Conservation (phyloP, 2,797 vertebrate species). For the Oophaga sylvatica region DNA sequence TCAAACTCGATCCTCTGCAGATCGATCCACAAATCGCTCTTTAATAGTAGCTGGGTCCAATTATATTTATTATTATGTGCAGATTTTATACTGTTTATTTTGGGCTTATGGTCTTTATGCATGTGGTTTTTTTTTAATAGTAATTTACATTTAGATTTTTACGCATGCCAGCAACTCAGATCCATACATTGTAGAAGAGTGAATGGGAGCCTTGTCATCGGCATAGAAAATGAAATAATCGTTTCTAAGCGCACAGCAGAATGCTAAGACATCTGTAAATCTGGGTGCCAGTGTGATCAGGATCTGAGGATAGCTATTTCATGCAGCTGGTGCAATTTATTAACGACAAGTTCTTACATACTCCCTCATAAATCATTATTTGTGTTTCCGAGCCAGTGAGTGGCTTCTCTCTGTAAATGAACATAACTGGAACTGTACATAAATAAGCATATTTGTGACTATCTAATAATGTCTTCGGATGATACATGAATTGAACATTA, state of each 20-base stretch:
- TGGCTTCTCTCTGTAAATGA: neutral
- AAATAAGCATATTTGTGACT: too few relatives aligned
- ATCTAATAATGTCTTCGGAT: too few relatives aligned
- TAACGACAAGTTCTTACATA: slow-evolving; percentile 3
- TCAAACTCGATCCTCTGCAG: too few relatives aligned
- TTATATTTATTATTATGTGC: neutral
- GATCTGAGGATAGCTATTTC: neutral
- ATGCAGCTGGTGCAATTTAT: slow-evolving; percentile 16
- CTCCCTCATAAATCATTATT: slow-evolving; percentile 28
- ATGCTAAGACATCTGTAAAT: slow-evolving; percentile 6
- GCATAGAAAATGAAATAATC: slow-evolving; percentile 20
- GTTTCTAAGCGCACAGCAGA: neutral
- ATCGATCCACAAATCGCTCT: too few relatives aligned
- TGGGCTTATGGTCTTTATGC: neutral
- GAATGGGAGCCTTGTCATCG: neutral
- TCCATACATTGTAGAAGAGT: neutral
- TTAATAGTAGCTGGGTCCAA: too few relatives aligned
- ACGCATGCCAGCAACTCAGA: neutral
- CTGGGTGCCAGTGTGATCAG: neutral
- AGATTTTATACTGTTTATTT: neutral
- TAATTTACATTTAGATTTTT: neutral
- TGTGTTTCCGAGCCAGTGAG: neutral
- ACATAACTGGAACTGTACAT: too few relatives aligned
- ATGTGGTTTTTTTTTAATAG: neutral
- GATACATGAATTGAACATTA: too few relatives aligned